These are phyloP conservation scores for Psylliodes chrysocephalus DNA, from an alignment of 2,888 invertebrate genomes.

Conservation along the genomic window DNA sequence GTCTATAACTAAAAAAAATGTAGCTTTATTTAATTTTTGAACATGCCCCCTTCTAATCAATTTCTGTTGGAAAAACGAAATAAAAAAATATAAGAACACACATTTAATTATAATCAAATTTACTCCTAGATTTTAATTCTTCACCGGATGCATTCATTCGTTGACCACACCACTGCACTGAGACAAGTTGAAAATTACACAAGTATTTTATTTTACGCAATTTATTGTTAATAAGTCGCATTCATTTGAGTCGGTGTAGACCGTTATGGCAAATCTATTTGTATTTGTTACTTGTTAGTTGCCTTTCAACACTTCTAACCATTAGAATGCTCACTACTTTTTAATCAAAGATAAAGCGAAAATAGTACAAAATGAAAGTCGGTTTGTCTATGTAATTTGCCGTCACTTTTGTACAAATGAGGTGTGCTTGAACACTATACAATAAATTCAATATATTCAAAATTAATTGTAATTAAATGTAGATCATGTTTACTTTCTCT, in stretches of 20 bases:
- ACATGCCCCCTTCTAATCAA: no score
- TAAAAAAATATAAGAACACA: no score
- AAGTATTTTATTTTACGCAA: constrained; percentile 18
- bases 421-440: not conserved
- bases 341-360: constrained; percentile 10
- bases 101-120: no score
- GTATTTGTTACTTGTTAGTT: constrained; percentile 2
- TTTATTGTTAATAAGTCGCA: constrained; percentile 22
- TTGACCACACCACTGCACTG: no score
- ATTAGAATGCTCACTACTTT: not conserved
- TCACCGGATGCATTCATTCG: no score
- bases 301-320: constrained; percentile 1
- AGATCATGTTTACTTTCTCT: no score
- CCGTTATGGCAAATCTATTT: constrained; percentile 20
- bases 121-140: no score
- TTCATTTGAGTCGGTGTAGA: constrained; percentile 10
- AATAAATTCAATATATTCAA: not conserved
- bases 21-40: no score
- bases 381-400: not conserved
- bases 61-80: no score
- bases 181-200: constrained; percentile 1
- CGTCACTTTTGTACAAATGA: constrained; percentile 3
- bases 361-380: constrained; percentile 10
- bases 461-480: not conserved
- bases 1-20: no score